Percentiles rank a stretch among this genome's conserved stretches.
These are phyloP conservation scores for Thalassoma bifasciatum DNA, from an alignment of 2,113 vertebrate genomes.

Conservation along the genomic window DNA sequence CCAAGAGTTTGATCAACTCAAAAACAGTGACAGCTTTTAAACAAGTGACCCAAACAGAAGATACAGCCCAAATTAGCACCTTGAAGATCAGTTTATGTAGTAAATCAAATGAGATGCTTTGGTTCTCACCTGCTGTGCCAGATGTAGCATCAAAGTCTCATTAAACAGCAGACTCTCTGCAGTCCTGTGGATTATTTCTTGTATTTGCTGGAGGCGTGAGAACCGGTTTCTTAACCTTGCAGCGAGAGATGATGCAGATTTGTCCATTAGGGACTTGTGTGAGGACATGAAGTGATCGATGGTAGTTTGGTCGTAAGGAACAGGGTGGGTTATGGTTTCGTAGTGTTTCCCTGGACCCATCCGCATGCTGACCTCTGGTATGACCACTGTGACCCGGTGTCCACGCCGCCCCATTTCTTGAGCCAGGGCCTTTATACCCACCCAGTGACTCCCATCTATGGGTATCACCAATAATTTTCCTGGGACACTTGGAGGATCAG, in stretches of 20 bases:
- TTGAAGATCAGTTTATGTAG: not conserved
- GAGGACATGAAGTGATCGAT: not conserved
- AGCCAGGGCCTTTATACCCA: slow-evolving; percentile 78
- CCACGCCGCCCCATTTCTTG: slow-evolving; percentile 83
- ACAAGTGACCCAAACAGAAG: not conserved
- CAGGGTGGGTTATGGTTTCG: slow-evolving; percentile 63
- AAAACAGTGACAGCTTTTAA: not conserved
- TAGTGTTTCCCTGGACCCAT: slow-evolving; percentile 83
- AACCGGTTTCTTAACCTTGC: slow-evolving; percentile 44
- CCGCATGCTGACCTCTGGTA: slow-evolving; percentile 81
- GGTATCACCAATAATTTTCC: slow-evolving; percentile 88
- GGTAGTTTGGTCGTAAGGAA: slow-evolving; percentile 76
- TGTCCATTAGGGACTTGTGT: not conserved
- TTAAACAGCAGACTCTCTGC: slow-evolving; percentile 83
- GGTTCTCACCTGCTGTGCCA: slow-evolving; percentile 67
- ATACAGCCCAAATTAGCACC: not conserved
- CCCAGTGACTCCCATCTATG: slow-evolving; percentile 91
- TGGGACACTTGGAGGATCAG: slow-evolving; percentile 30
- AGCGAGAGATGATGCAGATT: slow-evolving; percentile 50
- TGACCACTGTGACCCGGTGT: slow-evolving; percentile 80
- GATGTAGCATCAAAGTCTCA: slow-evolving; percentile 65
- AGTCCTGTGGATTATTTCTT: not conserved
- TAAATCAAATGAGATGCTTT: not conserved
- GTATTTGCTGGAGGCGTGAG: not conserved
- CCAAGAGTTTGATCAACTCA: not conserved